Percentiles rank a stretch among this genome's conserved stretches.
These are phyloP conservation scores for Moxostoma hubbsi DNA, from an alignment of 2,797 vertebrate genomes.

Conservation along the genomic window DNA sequence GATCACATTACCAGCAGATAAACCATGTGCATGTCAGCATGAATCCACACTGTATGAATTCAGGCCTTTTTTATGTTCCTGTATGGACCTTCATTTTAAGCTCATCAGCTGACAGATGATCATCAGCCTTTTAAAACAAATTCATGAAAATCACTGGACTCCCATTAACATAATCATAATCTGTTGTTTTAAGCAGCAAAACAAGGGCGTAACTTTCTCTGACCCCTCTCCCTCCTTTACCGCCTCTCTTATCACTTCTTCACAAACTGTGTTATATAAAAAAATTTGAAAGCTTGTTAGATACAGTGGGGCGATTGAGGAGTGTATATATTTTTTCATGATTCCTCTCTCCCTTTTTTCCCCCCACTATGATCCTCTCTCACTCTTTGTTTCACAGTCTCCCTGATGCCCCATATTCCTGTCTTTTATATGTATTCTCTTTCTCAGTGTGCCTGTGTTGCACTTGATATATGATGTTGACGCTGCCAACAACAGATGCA, in stretches of 20 bases:
- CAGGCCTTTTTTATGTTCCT: constrained; percentile 3
- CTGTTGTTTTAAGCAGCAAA: constrained; percentile 10
- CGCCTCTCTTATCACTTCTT: background rate
- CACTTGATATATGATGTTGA: constrained; percentile 76
- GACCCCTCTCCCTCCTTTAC: background rate
- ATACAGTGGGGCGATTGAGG: background rate
- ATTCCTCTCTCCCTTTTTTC: background rate
- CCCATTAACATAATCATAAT: constrained; percentile 19
- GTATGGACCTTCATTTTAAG: background rate
- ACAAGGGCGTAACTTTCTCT: constrained; percentile 22
- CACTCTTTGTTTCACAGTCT: constrained; percentile 15
- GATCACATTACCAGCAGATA: constrained; percentile 32
- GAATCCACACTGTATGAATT: background rate
- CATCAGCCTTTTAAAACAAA: constrained; percentile 7
- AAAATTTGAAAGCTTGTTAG: constrained; percentile 6
- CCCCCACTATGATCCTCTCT: background rate
- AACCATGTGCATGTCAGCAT: constrained; percentile 20
- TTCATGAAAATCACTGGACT: constrained; percentile 10
- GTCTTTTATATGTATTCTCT: background rate
- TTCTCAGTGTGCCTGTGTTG: constrained; percentile 68
- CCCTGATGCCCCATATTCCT: constrained; percentile 7
- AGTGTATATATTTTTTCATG: background rate
- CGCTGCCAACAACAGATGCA: constrained; percentile 75
- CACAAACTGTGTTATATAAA: background rate
- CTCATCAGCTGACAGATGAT: constrained; percentile 23